These are phyloP conservation scores for Altica lythri DNA, from an alignment of 2,888 invertebrate species.

Conservation along the genomic window DNA sequence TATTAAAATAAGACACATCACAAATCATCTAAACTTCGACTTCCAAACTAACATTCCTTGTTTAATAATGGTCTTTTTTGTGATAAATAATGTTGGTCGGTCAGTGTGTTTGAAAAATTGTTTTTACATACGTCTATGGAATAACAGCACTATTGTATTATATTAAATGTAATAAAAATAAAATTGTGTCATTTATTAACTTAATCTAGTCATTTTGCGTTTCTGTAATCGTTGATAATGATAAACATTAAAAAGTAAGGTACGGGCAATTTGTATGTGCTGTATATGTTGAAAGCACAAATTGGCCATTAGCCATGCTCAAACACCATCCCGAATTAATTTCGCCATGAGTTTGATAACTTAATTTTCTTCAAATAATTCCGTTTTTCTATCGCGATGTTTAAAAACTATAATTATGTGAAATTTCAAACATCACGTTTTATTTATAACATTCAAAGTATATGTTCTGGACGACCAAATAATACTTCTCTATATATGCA, in stretches of 20 bases:
- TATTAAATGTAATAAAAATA: too few species aligned
- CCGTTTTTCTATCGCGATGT: slow-evolving; percentile 19
- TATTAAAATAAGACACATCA: too few species aligned
- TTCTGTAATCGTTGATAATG: slow-evolving; percentile 3
- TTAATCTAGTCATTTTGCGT: too few species aligned
- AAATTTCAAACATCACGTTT: slow-evolving; percentile 32
- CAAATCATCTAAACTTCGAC: too few species aligned
- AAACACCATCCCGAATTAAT: slow-evolving; percentile 24
- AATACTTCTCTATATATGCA: slow-evolving; percentile 26
- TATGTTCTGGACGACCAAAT: slow-evolving; percentile 27
- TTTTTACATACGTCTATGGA: too few species aligned
- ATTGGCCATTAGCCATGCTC: slow-evolving; percentile 19
- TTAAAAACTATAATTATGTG: slow-evolving; percentile 31
- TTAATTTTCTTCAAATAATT: slow-evolving; percentile 28
- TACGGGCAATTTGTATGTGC: slow-evolving; percentile 2
- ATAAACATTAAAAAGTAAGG: slow-evolving; percentile 1
- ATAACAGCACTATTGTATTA: too few species aligned
- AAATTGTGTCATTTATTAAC: too few species aligned
- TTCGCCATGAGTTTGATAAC: slow-evolving; percentile 22
- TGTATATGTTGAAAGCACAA: slow-evolving; percentile 8
- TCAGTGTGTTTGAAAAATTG: too few species aligned
- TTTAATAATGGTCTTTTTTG: too few species aligned
- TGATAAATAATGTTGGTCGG: too few species aligned
- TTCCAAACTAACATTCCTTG: too few species aligned
- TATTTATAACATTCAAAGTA: slow-evolving; percentile 32